Evolutionary conservation across 2,797 vertebrate species (phyloP).

Genomic region (Malacoctenus gilli): DNA sequence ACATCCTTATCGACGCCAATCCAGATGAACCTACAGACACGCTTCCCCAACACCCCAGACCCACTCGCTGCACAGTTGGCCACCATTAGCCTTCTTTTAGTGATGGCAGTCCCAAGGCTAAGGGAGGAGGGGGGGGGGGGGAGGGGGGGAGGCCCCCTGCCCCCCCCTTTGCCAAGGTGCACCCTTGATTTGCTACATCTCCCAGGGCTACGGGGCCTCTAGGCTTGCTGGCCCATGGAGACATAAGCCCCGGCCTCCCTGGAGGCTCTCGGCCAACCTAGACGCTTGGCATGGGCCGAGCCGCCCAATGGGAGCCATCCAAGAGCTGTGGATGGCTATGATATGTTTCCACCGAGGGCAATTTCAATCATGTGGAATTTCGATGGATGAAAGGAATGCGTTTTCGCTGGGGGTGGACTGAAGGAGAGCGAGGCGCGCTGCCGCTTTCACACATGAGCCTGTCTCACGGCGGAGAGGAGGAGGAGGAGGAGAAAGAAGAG

Average conservation of each 20-base stretch:
- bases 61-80: slow-evolving; percentile 79
- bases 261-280: slow-evolving; percentile 81
- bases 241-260: slow-evolving; percentile 79
- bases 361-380: slow-evolving; percentile 80
- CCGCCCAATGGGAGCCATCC: slow-evolving; percentile 73
- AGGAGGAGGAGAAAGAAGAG: no score
- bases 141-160: no score
- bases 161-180: slow-evolving; percentile 78
- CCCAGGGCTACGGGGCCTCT: slow-evolving; percentile 75
- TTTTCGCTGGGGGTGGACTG: slow-evolving; percentile 71
- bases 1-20: slow-evolving; percentile 84
- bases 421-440: slow-evolving; percentile 44
- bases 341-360: slow-evolving; percentile 82
- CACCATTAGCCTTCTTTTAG: slow-evolving; percentile 78
- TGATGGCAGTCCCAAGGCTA: slow-evolving; percentile 80
- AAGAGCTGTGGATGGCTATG: slow-evolving; percentile 81
- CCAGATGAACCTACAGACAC: slow-evolving; percentile 86
- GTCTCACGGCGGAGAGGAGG: slow-evolving; percentile 18
- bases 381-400: slow-evolving; percentile 79
- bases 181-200: slow-evolving; percentile 79
- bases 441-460: slow-evolving; percentile 44
- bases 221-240: slow-evolving; percentile 84
- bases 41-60: slow-evolving; percentile 76
- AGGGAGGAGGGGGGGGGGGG: slow-evolving; percentile 40
- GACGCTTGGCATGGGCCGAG: slow-evolving; percentile 76